These are phyloP conservation scores for Eretmochelys imbricata DNA, from an alignment of 2,113 vertebrate genomes.

Conservation along the genomic window DNA sequence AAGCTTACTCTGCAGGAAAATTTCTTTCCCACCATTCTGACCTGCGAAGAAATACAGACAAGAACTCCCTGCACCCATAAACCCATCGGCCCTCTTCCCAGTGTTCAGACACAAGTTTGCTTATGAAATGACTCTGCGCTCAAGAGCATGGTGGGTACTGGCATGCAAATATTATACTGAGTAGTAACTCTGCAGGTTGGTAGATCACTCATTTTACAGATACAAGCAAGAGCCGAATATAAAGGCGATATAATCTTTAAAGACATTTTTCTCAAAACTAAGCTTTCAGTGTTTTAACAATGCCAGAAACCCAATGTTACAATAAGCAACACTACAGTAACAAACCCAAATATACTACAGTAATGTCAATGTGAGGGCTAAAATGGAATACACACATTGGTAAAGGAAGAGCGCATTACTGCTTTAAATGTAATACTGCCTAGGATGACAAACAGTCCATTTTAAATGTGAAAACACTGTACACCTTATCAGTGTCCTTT, in stretches of 20 bases:
- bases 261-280: not conserved
- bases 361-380: not conserved
- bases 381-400: not conserved
- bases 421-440: not conserved
- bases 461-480: not conserved
- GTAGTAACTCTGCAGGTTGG: too few relatives aligned
- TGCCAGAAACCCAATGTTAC: not conserved
- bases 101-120: not conserved
- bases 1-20: not conserved
- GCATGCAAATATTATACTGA: not conserved
- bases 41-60: not conserved
- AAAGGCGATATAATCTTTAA: not conserved
- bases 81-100: not conserved
- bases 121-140: not conserved
- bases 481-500: not conserved
- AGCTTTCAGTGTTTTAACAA: not conserved
- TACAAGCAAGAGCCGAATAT: too few relatives aligned
- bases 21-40: not conserved
- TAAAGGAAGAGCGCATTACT: not conserved
- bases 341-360: not conserved
- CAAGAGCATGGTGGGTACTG: accelerated
- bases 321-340: not conserved
- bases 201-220: too few relatives aligned
- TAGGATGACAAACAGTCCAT: not conserved
- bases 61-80: not conserved